Evolutionary conservation across 2,888 invertebrate genomes (phyloP), one percentile per base, ranked within the genome.

Genomic region (Hoplodrina ambigua): DNA sequence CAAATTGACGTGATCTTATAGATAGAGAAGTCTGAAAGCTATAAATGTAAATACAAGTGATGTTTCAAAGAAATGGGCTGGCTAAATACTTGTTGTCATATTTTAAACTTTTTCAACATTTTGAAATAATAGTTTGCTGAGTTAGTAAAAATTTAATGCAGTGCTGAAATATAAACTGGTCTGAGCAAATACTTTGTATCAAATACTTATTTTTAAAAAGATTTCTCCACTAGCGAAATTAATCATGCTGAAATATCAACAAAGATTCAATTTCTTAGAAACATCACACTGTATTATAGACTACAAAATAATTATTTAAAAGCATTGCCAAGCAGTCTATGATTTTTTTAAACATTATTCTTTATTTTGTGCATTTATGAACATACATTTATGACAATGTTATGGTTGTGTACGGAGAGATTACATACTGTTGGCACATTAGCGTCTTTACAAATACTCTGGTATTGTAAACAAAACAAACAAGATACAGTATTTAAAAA

Each of bases 401-500:
- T 58, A 73, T 49, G 41, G 44, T 58, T 60, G 44, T 33, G 25
- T 61, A 41, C 0, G 1, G 10, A 57, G n/a, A 20, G 33, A 73
- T 68, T 8, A 30, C 41, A 53, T 37, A 58, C n/a, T 17, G 33
- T 20, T 55, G 52, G 58, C 41, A 74, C 46, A 58, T 33, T 61
- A 33, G n/a, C 44, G 15, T 72, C 15, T 15, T 17, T 4, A 37
- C n/a, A 19, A 25, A n/a, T 67, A 37, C 11, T 55, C 17, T 41
- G 17, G 17, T 30, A n/a, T 25, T 46, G n/a, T 46, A 44, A 50
- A 56, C 19, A 63, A 46, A 57, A 46, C 52, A 41, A 57, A 66
- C 20, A 58, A 53, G 53, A 68, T 55, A 73, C 15, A 59, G 20
- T n/a, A 37, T 75, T 59, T 75, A 75, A 68, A 72, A 55, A 60